phyloP scores from a whole-genome alignment of 2,888 invertebrate species.

The Neelides folsomi region DNA sequence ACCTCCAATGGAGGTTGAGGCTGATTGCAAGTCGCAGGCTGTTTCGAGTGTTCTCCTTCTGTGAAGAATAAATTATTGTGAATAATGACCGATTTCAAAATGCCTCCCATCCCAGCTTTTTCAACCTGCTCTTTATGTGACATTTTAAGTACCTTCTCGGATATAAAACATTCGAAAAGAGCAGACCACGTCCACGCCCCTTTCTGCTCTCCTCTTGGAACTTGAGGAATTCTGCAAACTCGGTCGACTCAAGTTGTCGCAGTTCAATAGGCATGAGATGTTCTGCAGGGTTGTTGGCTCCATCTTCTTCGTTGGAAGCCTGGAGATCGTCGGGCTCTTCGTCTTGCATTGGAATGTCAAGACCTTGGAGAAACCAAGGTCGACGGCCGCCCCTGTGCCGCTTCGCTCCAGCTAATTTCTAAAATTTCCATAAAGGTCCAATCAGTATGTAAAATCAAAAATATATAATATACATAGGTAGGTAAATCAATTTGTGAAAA shows the following conservation, averaged over 20 bases:
- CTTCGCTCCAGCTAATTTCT: constrained; percentile 62
- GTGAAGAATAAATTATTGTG: not conserved
- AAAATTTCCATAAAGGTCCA: too few relatives aligned
- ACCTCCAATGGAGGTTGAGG: constrained; percentile 13
- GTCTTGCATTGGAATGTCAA: constrained; percentile 25
- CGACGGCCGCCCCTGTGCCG: constrained; percentile 47
- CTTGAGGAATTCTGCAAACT: constrained; percentile 37
- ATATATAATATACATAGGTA: too few relatives aligned
- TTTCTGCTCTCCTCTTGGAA: constrained; percentile 38
- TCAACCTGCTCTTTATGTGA: too few relatives aligned
- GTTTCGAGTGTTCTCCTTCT: constrained; percentile 29
- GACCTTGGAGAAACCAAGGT: constrained; percentile 64
- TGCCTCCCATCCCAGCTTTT: too few relatives aligned
- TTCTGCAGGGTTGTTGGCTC: constrained; percentile 53
- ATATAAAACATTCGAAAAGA: constrained; percentile 24
- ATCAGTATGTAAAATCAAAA: too few relatives aligned
- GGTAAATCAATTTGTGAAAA: not conserved
- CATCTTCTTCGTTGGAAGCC: constrained; percentile 31
- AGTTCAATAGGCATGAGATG: constrained; percentile 64
- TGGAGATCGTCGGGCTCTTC: constrained; percentile 16
- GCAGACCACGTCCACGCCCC: constrained; percentile 36
- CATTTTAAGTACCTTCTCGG: constrained; percentile 22
- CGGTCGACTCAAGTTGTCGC: constrained; percentile 52
- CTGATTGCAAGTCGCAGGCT: constrained; percentile 14
- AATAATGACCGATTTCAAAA: too few relatives aligned